Evolutionary conservation across 2,888 invertebrate genomes (phyloP).

Genomic region (Sphinx pinastri): DNA sequence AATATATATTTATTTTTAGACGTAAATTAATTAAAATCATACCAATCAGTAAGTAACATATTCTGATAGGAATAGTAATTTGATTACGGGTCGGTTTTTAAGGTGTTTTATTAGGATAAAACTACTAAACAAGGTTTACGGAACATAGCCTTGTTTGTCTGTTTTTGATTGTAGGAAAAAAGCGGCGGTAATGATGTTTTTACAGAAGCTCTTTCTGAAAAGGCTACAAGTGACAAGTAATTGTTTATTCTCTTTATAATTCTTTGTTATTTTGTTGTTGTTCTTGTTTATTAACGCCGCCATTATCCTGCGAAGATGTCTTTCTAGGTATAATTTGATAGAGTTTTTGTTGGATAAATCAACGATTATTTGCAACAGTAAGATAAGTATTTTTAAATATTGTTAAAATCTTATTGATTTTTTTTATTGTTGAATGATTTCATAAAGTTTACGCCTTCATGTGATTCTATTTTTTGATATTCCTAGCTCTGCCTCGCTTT

Average conservation of each 20-base stretch:
- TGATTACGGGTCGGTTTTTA: not conserved
- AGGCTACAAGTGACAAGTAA: not conserved
- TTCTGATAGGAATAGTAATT: not conserved
- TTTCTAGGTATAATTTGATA: not conserved
- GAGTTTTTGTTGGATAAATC: not conserved
- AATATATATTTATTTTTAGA: too few relatives aligned
- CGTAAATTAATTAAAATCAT: too few relatives aligned
- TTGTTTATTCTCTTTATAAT: not conserved
- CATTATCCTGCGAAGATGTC: not conserved
- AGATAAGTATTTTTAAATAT: too few relatives aligned
- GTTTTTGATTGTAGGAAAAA: not conserved
- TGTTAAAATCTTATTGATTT: too few relatives aligned
- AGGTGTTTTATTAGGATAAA: not conserved
- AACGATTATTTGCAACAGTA: too few relatives aligned
- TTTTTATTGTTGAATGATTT: too few relatives aligned
- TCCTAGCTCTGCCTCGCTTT: too few relatives aligned
- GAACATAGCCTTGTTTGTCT: not conserved
- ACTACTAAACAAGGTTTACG: not conserved
- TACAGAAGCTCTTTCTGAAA: conserved; percentile 1
- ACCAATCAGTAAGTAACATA: too few relatives aligned
- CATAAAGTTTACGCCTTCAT: too few relatives aligned
- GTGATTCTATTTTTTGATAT: too few relatives aligned
- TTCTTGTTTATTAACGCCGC: not conserved
- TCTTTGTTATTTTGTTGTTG: conserved; percentile 8
- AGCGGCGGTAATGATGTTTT: not conserved